Base-by-base conservation (phyloP, 2,888 invertebrate species). In the Malthinus seriepunctatus region DNA sequence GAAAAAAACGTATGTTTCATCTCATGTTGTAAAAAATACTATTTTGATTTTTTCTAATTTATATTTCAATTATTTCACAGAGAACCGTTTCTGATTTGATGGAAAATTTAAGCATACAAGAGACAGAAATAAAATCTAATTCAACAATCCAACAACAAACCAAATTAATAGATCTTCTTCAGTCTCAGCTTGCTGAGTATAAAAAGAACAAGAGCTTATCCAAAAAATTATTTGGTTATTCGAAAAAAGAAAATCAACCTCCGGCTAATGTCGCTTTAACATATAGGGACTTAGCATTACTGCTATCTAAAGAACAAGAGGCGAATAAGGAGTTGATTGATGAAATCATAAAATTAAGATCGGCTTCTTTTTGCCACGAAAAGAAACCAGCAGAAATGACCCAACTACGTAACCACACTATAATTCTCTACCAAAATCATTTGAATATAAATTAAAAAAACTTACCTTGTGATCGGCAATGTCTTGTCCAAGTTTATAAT, bases 141-240 rank as follows among this genome's bases (percentile, higher is more conserved):
- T 8, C 61, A 64, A 74, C 91, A 8, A 83, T 93, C 59, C 85
- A 89, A 1, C 96, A 97, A 72, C 95, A 96, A 75, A 89, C 90
- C 57, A 96, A 96, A 75, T 83, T 96, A 32, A 95, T 96, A n/a
- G n/a, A 66, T 78, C 94, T 91, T 79, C 79, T 97, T 15, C 94
- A 94, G 79, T 78, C 84, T 0, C 88, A 89, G 77, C 69, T 79
- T 6, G 85, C 85, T 66, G 88, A 88, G 63, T 79, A 76, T 32
- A 78, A 78, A 47, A 90, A 89, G 76, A 89, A 89, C 70, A 88
- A 88, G 73, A 89, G 90, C 0, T 78, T 93, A 0, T 86, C 90
- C 32, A 89, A 91, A 71, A 90, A 88, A 71, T 77, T 93, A 56
- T 92, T 93, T 70, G 90, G 92, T 0, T 71, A 73, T 51, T 80